Evolutionary conservation across 1,140 invertebrate species (phyloP).

Genomic region (Drosophila parvula): DNA sequence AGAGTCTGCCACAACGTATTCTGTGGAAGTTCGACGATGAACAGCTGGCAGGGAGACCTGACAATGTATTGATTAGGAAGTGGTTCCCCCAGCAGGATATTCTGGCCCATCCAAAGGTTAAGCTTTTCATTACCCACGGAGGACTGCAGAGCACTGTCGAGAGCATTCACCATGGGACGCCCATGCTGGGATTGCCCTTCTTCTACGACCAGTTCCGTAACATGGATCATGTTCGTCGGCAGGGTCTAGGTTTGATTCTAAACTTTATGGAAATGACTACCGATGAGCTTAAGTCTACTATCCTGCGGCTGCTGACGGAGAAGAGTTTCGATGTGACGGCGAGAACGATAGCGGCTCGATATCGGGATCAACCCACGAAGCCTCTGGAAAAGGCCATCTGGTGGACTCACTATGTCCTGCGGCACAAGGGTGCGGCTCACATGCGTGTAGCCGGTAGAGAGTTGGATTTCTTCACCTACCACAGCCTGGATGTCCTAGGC

Average conservation of each 20-base stretch:
- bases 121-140: conserved; percentile 86
- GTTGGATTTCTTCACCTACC: conserved; percentile 51
- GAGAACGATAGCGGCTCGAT: conserved; percentile 83
- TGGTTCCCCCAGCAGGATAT: conserved; percentile 85
- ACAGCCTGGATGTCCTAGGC: conserved; percentile 47
- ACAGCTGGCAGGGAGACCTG: conserved; percentile 64
- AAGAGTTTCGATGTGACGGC: conserved; percentile 29
- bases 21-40: conserved; percentile 85
- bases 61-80: conserved; percentile 87
- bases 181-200: conserved; percentile 58
- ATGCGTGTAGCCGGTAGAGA: conserved; percentile 80
- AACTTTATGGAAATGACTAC: conserved; percentile 17
- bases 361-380: conserved; percentile 85
- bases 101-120: conserved; percentile 82
- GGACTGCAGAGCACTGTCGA: conserved; percentile 85
- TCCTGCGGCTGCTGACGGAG: conserved; percentile 36
- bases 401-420: conserved; percentile 87
- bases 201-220: conserved; percentile 62
- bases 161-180: conserved; percentile 70
- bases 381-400: conserved; percentile 86
- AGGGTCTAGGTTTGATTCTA: conserved; percentile 85
- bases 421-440: conserved; percentile 77
- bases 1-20: conserved; percentile 76
- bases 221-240: conserved; percentile 52
- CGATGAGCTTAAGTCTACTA: not conserved